phyloP scores from a whole-genome alignment of 92 coral and sea anemone species.

The Zoanthus solanderi region DNA sequence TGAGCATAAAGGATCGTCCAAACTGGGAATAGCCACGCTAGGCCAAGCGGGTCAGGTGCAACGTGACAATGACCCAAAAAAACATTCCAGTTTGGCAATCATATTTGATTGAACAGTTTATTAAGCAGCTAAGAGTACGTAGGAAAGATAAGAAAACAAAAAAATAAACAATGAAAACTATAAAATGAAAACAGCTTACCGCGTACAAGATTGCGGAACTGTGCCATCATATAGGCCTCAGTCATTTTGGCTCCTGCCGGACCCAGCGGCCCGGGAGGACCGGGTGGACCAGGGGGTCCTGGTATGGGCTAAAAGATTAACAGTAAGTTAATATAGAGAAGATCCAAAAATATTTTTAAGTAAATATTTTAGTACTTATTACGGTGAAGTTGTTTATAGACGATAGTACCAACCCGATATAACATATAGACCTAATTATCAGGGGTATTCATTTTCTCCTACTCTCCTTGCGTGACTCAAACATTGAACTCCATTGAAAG shows the following conservation, averaged over 20 bases:
- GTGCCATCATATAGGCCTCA: conserved; percentile 94
- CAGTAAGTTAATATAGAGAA: background rate
- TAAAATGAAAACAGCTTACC: conserved; percentile 54
- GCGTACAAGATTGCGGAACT: conserved; percentile 91
- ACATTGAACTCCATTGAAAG: too few relatives aligned
- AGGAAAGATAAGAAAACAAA: too few relatives aligned
- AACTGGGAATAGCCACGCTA: too few relatives aligned
- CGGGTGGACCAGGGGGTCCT: conserved; percentile 98
- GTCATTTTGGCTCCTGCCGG: conserved; percentile 98
- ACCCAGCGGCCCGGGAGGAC: conserved; percentile 98
- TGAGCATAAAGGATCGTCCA: too few relatives aligned
- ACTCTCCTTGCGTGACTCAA: too few relatives aligned
- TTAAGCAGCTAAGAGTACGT: too few relatives aligned
- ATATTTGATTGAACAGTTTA: too few relatives aligned
- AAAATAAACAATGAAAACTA: too few relatives aligned
- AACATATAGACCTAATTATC: background rate
- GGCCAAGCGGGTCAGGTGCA: too few relatives aligned
- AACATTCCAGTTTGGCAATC: too few relatives aligned
- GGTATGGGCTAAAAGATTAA: conserved; percentile 6
- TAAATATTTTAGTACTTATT: background rate
- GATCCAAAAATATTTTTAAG: background rate
- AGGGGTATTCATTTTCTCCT: too few relatives aligned
- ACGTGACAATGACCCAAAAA: too few relatives aligned
- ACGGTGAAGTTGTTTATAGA: background rate
- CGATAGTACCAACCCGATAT: background rate